These are phyloP conservation scores for Abscondita cerata DNA, from an alignment of 2,888 invertebrate species.

Conservation along the genomic window DNA sequence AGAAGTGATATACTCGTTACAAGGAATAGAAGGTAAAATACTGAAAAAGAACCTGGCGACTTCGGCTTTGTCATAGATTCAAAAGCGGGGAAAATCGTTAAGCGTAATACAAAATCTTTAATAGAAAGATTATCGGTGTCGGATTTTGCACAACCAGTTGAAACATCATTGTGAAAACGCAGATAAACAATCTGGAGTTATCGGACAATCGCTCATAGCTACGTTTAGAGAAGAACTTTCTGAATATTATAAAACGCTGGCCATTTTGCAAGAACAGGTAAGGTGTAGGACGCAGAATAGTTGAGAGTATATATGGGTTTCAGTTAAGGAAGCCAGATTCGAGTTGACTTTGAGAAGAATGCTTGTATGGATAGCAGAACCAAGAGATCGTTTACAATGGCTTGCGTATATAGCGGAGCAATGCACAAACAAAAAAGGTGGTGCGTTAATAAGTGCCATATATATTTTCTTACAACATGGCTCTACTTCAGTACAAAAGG, in stretches of 20 bases:
- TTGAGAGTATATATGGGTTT: not conserved
- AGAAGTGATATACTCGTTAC: conserved; percentile 84
- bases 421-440: conserved; percentile 84
- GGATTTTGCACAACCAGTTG: conserved; percentile 80
- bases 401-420: conserved; percentile 81
- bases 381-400: conserved; percentile 80
- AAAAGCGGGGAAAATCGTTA: conserved; percentile 62
- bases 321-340: conserved; percentile 49
- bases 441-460: conserved; percentile 85
- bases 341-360: conserved; percentile 73
- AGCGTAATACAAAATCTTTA: conserved; percentile 64
- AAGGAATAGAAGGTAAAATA: conserved; percentile 85
- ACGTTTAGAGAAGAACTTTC: conserved; percentile 85
- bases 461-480: conserved; percentile 87
- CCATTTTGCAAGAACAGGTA: conserved; percentile 86
- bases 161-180: conserved; percentile 79
- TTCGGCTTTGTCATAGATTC: conserved; percentile 68
- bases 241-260: conserved; percentile 88
- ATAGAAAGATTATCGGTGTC: conserved; percentile 82
- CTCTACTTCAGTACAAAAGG: conserved; percentile 66
- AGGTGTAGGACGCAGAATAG: conserved; percentile 1
- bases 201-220: conserved; percentile 86
- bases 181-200: conserved; percentile 71
- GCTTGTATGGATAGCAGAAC: conserved; percentile 84
- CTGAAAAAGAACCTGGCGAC: conserved; percentile 70